Base-by-base conservation (phyloP, 2,888 invertebrate genomes). In the Sarcophaga variegata region DNA sequence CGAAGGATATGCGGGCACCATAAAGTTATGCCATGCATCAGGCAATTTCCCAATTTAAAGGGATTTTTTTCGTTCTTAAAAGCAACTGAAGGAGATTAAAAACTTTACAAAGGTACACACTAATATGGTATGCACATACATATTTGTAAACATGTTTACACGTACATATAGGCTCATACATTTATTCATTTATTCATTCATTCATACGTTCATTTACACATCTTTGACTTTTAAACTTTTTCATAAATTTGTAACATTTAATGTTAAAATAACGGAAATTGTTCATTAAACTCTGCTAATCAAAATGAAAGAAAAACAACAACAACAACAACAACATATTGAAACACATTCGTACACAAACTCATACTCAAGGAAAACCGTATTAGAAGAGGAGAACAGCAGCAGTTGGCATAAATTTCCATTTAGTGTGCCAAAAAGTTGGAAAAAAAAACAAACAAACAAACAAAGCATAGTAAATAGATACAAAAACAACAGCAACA, bases 281-380 rank as follows among this genome's bases (percentile, higher is more conserved):
- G 76, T 85, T 81, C 71, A 85, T 85, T 85, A 85, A 81, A 85
- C 80, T 85, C 76, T 37, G 80, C 76, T 85, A 85, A 81, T 77
- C 71, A 71, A 83, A 87, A 81, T 74, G 67, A 37, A 72, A 60
- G n/a, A 70, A 62, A 45, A 22, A 66, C 64, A 37, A 5, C 5
- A n/a, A 14, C 59, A 74, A 54, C 17, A 27, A 60, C 64, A 69
- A 22, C 49, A 14, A 17, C 17, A 54, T 17, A 3, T 4, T 54
- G 17, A 17, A 14, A 54, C 54, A 14, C 54, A 54, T 54, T 14
- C 17, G 4, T 0, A 17, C 54, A 54, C 17, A 5, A 3, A 17
- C 54, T 54, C 17, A 54, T 17, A 14, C 12, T 54, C 4, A 54
- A 54, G 17, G 12, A 54, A 49, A 54, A 54, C 49, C 12, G 4